phyloP scores from a whole-genome alignment of 2,888 invertebrate species.

The Tinea pellionella region DNA sequence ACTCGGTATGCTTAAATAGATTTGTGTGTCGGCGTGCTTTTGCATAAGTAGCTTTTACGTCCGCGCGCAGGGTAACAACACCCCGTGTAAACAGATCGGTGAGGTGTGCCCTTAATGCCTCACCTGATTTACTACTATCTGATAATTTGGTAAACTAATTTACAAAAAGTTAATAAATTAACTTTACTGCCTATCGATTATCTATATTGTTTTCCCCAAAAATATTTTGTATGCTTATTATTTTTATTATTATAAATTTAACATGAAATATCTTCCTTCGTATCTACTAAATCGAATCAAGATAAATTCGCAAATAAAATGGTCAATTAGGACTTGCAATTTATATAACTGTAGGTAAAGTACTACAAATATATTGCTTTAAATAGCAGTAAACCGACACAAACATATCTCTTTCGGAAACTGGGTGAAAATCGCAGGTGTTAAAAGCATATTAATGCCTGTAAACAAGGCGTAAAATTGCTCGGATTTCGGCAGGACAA shows the following conservation, averaged over 20 bases:
- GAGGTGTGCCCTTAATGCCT: slow-evolving; percentile 29
- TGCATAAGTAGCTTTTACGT: slow-evolving; percentile 49
- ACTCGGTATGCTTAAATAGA: slow-evolving; percentile 45
- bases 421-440: slow-evolving; percentile 44
- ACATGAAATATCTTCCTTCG: too few species aligned
- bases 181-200: neutral
- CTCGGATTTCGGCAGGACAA: slow-evolving; percentile 44
- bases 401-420: slow-evolving; percentile 8
- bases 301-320: neutral
- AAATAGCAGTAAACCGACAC: neutral
- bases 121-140: slow-evolving; percentile 37
- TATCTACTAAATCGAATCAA: neutral
- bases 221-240: too few species aligned
- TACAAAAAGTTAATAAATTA: neutral
- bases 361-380: neutral
- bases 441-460: slow-evolving; percentile 58
- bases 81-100: slow-evolving; percentile 36
- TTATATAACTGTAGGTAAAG: neutral
- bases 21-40: slow-evolving; percentile 54
- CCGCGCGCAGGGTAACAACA: slow-evolving; percentile 32
- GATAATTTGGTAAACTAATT: slow-evolving; percentile 24
- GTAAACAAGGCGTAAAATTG: slow-evolving; percentile 60
- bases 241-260: too few species aligned
- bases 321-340: neutral
- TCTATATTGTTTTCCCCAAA: neutral